These are phyloP conservation scores for Tichodroma muraria DNA, from an alignment of 2,113 vertebrate species.

Conservation along the genomic window DNA sequence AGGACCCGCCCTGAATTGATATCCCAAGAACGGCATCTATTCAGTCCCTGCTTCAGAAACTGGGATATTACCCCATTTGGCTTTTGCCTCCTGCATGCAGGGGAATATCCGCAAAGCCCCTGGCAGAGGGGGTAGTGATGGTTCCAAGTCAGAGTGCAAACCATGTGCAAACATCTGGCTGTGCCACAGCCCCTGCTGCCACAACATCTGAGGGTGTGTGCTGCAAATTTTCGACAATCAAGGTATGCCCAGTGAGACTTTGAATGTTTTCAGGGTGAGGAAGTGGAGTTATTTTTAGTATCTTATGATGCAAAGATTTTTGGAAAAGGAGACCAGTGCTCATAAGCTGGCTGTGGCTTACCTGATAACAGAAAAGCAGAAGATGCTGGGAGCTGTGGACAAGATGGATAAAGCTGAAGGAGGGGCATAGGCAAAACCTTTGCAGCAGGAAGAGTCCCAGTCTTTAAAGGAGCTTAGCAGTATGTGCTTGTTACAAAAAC, in stretches of 20 bases:
- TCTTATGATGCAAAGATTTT: neutral
- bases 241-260: neutral
- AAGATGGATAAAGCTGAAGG: neutral
- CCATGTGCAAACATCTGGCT: fast-evolving
- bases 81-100: neutral
- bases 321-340: neutral
- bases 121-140: neutral
- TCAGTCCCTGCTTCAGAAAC: neutral
- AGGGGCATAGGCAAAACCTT: neutral
- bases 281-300: neutral
- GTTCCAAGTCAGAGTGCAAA: neutral
- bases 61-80: fast-evolving
- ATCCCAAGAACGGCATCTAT: neutral
- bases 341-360: neutral
- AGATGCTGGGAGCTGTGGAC: neutral
- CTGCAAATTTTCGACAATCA: fast-evolving
- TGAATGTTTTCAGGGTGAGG: neutral
- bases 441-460: neutral
- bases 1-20: neutral
- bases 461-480: neutral
- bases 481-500: neutral
- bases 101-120: neutral
- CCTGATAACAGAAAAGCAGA: neutral
- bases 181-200: neutral
- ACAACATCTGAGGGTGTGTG: fast-evolving